These are phyloP conservation scores for Sebastes elongatus DNA, from an alignment of 2,797 vertebrate species.

Conservation along the genomic window DNA sequence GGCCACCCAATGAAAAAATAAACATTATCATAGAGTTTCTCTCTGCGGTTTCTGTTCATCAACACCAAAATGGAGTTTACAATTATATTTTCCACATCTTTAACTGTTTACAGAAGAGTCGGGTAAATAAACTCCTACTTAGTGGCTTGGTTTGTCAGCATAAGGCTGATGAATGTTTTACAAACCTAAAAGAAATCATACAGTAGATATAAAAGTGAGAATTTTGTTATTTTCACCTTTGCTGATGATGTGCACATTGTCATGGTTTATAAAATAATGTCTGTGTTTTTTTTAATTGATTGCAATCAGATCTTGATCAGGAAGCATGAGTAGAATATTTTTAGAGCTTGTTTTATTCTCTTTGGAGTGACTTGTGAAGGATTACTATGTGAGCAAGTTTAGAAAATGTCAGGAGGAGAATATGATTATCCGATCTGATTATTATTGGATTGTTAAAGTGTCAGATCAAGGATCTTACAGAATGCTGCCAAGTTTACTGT, in stretches of 20 bases:
- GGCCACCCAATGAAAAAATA: conserved; percentile 40
- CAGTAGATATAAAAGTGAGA: background rate
- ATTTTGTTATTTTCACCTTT: background rate
- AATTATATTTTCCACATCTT: conserved; percentile 40
- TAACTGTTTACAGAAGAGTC: conserved; percentile 23
- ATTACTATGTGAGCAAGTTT: background rate
- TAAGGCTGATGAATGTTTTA: background rate
- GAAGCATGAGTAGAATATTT: background rate
- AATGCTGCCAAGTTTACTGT: background rate
- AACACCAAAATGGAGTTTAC: conserved; percentile 22
- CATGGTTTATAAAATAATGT: background rate
- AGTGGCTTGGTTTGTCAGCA: conserved; percentile 27
- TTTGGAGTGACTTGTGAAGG: background rate
- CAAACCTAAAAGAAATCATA: background rate
- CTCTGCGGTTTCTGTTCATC: conserved; percentile 18
- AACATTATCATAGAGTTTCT: conserved; percentile 31
- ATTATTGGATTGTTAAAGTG: background rate
- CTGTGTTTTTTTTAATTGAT: background rate
- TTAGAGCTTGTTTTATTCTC: background rate
- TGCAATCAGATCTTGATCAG: background rate
- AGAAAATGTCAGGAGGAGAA: background rate
- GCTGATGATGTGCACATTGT: background rate
- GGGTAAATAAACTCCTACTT: conserved; percentile 13
- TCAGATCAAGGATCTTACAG: background rate
- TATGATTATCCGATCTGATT: background rate